These are phyloP conservation scores for Drosophila persimilis DNA, from an alignment of 1,140 invertebrate genomes.

Conservation along the genomic window DNA sequence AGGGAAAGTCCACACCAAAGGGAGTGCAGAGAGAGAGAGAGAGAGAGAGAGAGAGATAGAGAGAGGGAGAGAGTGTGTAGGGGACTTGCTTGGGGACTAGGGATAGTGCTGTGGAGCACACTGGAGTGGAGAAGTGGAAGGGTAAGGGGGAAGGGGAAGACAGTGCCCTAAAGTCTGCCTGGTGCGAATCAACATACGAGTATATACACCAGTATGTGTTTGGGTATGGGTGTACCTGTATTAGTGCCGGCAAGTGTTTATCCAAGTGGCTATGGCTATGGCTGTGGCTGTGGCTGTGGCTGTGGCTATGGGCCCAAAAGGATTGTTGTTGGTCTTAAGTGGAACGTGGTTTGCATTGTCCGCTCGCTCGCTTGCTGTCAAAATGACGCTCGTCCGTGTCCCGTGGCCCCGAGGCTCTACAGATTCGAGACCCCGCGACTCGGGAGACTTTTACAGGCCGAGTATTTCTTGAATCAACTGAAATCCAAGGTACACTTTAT, in stretches of 20 bases:
- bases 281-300: constrained; percentile 62
- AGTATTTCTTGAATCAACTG: constrained; percentile 33
- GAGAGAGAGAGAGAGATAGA: not conserved
- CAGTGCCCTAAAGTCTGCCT: constrained; percentile 78
- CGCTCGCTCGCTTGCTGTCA: constrained; percentile 74
- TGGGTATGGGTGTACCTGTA: not conserved
- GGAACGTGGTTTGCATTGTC: constrained; percentile 81
- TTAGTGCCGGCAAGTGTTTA: constrained; percentile 69
- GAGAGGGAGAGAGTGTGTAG: not conserved
- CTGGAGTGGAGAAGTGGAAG: constrained; percentile 4
- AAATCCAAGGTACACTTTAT: no score
- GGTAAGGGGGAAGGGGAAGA: constrained; percentile 27
- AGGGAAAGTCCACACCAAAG: constrained; percentile 7
- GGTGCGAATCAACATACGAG: constrained; percentile 52
- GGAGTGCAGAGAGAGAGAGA: not conserved
- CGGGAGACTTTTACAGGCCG: constrained; percentile 26
- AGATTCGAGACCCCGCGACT: no score
- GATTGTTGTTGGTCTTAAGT: constrained; percentile 67
- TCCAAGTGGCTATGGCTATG: constrained; percentile 70
- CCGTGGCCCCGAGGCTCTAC: constrained; percentile 17
- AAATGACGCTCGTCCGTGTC: constrained; percentile 64
- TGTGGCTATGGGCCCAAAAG: constrained; percentile 48
- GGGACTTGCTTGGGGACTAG: not conserved
- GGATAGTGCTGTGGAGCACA: not conserved
- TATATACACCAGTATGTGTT: no score